A percentile compares a stretch with the other conserved stretches of the same genome.
Evolutionary conservation across 2,888 invertebrate species (phyloP).

Genomic region (Buathra laborator): DNA sequence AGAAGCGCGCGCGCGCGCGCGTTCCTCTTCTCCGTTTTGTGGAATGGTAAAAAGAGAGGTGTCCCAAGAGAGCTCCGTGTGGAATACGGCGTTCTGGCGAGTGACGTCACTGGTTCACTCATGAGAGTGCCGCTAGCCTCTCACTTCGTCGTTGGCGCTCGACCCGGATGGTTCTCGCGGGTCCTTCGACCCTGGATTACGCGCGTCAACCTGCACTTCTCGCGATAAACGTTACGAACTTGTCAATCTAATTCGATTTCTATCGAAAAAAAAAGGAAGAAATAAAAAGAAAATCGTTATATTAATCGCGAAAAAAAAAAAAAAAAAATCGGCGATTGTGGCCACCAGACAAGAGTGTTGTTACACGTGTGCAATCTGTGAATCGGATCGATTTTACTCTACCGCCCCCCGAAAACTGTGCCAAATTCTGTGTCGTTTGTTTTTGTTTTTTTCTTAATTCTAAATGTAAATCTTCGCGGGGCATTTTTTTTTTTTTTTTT

Average conservation of each 20-base stretch:
- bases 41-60: conserved; percentile 72
- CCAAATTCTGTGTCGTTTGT: conserved; percentile 55
- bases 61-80: conserved; percentile 44
- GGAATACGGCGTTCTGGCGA: conserved; percentile 65
- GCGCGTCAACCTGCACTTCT: conserved; percentile 48
- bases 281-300: not conserved
- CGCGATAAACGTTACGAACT: conserved; percentile 46
- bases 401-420: conserved; percentile 45
- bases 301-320: conserved; percentile 10
- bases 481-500: conserved; percentile 14
- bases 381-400: conserved; percentile 39
- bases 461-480: not conserved
- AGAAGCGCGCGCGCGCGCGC: conserved; percentile 9
- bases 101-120: conserved; percentile 82
- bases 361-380: conserved; percentile 51
- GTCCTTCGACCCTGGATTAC: conserved; percentile 68
- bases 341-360: conserved; percentile 49
- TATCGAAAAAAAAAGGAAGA: not conserved
- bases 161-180: conserved; percentile 78
- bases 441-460: conserved; percentile 15
- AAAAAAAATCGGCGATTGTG: conserved; percentile 32
- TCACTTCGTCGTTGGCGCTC: conserved; percentile 82
- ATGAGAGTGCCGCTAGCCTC: conserved; percentile 82
- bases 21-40: conserved; percentile 58
- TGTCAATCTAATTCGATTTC: conserved; percentile 18